Conservation (phyloP, 2,797 vertebrate genomes). For the Meda fulgida region DNA sequence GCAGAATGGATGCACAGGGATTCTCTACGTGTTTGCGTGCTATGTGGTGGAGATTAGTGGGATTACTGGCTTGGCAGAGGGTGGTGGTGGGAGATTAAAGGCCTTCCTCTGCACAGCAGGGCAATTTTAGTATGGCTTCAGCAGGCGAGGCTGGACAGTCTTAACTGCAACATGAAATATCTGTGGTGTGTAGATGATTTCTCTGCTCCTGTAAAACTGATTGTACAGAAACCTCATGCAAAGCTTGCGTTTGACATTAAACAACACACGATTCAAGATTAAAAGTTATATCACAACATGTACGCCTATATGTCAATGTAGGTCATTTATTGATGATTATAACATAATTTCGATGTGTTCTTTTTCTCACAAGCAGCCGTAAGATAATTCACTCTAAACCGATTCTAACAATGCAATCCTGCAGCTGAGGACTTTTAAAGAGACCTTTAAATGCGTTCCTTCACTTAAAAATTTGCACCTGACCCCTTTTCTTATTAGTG, state of each 20-base stretch:
- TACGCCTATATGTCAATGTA: neutral
- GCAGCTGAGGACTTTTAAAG: constrained; percentile 35
- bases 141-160: constrained; percentile 14
- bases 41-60: constrained; percentile 63
- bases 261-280: neutral
- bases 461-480: constrained; percentile 36
- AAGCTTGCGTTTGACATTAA: neutral
- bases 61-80: constrained; percentile 68
- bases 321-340: neutral
- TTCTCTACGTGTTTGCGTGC: constrained; percentile 53
- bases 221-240: neutral
- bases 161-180: constrained; percentile 23
- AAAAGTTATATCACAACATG: neutral
- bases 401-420: constrained; percentile 11
- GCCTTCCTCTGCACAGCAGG: constrained; percentile 79
- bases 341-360: neutral
- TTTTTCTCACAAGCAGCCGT: neutral
- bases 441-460: constrained; percentile 16
- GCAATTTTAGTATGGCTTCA: constrained; percentile 79
- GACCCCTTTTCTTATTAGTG: constrained; percentile 20
- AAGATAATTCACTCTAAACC: neutral
- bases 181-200: constrained; percentile 33
- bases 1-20: constrained; percentile 45
- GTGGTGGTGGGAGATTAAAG: constrained; percentile 72
- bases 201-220: neutral